phyloP scores from a whole-genome alignment of 2,113 vertebrate species.

The Myiozetetes cayanensis region DNA sequence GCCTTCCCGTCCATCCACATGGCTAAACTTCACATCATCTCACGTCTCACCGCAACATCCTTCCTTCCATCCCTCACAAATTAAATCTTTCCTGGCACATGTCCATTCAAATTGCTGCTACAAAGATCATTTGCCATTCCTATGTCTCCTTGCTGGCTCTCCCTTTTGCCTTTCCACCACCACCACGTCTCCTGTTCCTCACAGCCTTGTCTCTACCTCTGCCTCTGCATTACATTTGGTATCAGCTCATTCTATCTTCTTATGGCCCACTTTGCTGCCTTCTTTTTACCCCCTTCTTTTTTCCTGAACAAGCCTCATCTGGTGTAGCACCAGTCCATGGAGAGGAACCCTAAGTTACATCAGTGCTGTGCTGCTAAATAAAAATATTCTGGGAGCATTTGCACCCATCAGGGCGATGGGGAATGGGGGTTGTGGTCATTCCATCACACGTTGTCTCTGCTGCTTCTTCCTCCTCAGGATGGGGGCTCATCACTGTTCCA shows the following conservation, averaged over 20 bases:
- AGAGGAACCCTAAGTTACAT: not conserved
- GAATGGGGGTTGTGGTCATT: not conserved
- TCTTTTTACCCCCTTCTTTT: not conserved
- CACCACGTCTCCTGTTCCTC: not conserved
- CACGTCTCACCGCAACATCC: not conserved
- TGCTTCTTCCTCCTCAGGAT: not conserved
- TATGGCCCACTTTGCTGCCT: not conserved
- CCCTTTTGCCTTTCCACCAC: not conserved
- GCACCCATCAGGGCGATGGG: not conserved
- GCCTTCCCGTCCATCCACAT: not conserved
- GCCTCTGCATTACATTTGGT: not conserved
- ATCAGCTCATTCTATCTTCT: not conserved
- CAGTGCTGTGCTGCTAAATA: not conserved
- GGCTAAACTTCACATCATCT: not conserved
- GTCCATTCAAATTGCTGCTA: not conserved
- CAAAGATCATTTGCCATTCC: not conserved
- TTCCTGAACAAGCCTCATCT: not conserved
- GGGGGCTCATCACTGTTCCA: not conserved
- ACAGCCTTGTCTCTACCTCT: not conserved
- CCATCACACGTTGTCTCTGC: not conserved
- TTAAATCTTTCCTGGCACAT: constrained; percentile 7
- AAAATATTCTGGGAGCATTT: not conserved
- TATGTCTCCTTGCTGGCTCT: not conserved
- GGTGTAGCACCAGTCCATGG: not conserved
- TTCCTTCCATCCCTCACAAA: not conserved